Base-by-base conservation (phyloP, 2,113 vertebrate genomes). In the Pluvialis apricaria region DNA sequence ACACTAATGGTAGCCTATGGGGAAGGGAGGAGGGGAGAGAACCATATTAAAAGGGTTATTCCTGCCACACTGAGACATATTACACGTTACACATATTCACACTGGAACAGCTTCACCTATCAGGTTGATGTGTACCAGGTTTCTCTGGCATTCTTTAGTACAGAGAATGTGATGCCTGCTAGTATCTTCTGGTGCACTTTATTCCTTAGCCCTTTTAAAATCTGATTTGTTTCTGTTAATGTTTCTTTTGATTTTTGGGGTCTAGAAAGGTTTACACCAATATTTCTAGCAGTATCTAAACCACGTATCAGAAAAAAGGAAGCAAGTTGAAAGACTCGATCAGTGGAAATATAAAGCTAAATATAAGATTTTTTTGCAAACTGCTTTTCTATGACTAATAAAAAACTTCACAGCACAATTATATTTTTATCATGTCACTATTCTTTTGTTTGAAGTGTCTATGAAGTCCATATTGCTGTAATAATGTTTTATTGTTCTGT, bases 401-500 rank as follows among this genome's bases (percentile, higher is more conserved):
- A 97, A 97, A 96, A 95, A 42, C 94, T 81, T 96, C 79, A 77
- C 32, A 76, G 88, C 28, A 65, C 88, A 94, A 93, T 97, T 96
- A 94, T 68, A 70, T 94, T 96, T 93, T 92, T 97, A 97, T 96
- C 81, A 69, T 76, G 81, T 93, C 91, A 40, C 95, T 94, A 3
- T 83, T 92, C 85, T 86, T 97, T 88, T 95, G 91, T 98, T 97
- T 98, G 97, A 98, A 97, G 96, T 97, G 84, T 85, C 94, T 96
- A 83, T 96, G 96, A 95, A 97, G 96, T 93, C 94, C 96, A 89
- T 96, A 81, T 97, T 98, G 97, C 97, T 97, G 54, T 92, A 98
- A 98, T 97, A 96, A 98, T 77, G 82, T 97, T 97, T 96, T 97
- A 96, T 98, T 98, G 94, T 98, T 97, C 96, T 97, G 60, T 97